These are phyloP conservation scores for Microtus montanus DNA, from an alignment of 2,113 vertebrate species.

Conservation along the genomic window DNA sequence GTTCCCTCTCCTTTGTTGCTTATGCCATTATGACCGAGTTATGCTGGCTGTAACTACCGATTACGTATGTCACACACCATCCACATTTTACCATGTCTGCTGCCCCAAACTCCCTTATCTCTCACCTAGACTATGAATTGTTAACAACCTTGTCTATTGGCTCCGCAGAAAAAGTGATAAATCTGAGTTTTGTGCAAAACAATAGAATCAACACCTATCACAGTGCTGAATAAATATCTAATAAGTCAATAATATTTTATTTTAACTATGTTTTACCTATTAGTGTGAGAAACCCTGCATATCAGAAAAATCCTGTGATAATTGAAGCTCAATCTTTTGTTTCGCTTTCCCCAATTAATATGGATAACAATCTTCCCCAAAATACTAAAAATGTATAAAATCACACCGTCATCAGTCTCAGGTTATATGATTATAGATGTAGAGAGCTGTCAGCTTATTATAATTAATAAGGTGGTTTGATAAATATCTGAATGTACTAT, in stretches of 20 bases:
- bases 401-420: constrained; percentile 7
- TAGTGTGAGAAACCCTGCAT: not conserved
- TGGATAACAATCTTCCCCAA: not conserved
- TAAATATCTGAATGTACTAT: constrained; percentile 40
- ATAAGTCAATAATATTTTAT: constrained; percentile 19
- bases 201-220: not conserved
- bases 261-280: not conserved
- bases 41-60: not conserved
- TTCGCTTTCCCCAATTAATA: constrained; percentile 23
- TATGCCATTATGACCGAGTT: not conserved
- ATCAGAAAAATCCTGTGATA: not conserved
- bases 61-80: not conserved
- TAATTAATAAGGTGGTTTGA: constrained; percentile 26
- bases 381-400: constrained; percentile 36
- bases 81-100: not conserved
- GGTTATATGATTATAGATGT: not conserved
- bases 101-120: not conserved
- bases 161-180: not conserved
- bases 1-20: not conserved
- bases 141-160: not conserved
- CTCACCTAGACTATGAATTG: not conserved
- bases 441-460: constrained; percentile 24
- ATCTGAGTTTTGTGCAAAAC: constrained; percentile 13
- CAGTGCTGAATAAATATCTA: not conserved
- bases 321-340: not conserved